These are phyloP conservation scores for Bujurquina vittata DNA, from an alignment of 2,113 vertebrate genomes.

Conservation along the genomic window DNA sequence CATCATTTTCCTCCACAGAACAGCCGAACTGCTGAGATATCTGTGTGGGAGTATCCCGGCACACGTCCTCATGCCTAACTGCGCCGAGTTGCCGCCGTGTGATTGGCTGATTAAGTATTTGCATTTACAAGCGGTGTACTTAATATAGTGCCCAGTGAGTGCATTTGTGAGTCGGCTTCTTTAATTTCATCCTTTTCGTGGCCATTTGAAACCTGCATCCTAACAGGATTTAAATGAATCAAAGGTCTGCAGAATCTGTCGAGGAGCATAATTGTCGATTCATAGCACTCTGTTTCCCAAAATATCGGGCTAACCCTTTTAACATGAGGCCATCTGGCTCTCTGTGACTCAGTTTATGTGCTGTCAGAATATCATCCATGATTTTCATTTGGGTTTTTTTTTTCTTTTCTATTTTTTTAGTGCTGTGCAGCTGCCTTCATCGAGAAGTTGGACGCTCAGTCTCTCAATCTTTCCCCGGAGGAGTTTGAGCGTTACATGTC, in stretches of 20 bases:
- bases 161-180: background rate
- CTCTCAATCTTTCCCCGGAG: slow-evolving; percentile 92
- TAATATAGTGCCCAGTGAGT: background rate
- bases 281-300: background rate
- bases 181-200: rapidly evolving
- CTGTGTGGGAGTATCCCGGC: background rate
- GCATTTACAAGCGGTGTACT: background rate
- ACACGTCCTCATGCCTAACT: too few relatives aligned
- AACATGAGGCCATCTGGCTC: background rate
- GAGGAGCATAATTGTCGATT: background rate
- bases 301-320: background rate
- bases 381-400: background rate
- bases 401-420: slow-evolving; percentile 65
- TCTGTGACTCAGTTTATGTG: background rate
- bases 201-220: background rate
- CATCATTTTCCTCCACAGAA: background rate
- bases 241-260: background rate
- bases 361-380: background rate
- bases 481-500: slow-evolving; percentile 98
- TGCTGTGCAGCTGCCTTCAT: slow-evolving; percentile 98
- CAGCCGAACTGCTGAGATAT: too few relatives aligned
- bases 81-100: too few relatives aligned
- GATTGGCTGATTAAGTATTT: background rate
- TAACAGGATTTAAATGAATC: background rate
- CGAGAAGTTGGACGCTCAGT: slow-evolving; percentile 96